A percentile compares a stretch with the other conserved stretches of the same genome.
phyloP scores from a whole-genome alignment of 2,888 invertebrate species.

The Teleiodes luculella region DNA sequence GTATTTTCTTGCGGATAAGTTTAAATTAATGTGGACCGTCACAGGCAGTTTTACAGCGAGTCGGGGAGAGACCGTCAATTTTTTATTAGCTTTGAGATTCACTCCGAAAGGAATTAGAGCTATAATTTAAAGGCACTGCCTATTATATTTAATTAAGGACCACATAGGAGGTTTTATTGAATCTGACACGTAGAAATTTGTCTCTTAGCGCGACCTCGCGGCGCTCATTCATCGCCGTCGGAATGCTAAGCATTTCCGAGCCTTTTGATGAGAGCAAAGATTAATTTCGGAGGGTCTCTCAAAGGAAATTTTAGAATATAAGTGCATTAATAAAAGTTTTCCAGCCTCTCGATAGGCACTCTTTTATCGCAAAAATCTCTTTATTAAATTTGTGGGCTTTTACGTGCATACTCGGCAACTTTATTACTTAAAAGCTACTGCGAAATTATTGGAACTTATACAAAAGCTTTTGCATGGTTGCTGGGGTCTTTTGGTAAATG shows the following conservation, averaged over 20 bases:
- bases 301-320: slow-evolving; percentile 75
- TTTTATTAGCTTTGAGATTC: slow-evolving; percentile 60
- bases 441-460: slow-evolving; percentile 43
- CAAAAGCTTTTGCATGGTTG: slow-evolving; percentile 32
- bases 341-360: slow-evolving; percentile 56
- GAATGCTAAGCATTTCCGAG: slow-evolving; percentile 66
- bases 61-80: slow-evolving; percentile 51
- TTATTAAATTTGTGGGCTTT: slow-evolving; percentile 73
- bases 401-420: slow-evolving; percentile 59
- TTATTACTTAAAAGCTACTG: slow-evolving; percentile 64
- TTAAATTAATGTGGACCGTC: slow-evolving; percentile 69
- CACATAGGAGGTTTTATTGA: slow-evolving; percentile 50
- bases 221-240: slow-evolving; percentile 50
- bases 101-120: slow-evolving; percentile 39
- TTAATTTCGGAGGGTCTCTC: slow-evolving; percentile 71
- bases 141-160: slow-evolving; percentile 55
- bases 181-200: slow-evolving; percentile 59
- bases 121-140: slow-evolving; percentile 38
- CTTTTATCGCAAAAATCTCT: slow-evolving; percentile 63
- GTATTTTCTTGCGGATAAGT: slow-evolving; percentile 67
- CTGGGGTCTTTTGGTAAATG: not conserved
- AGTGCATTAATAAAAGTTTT: slow-evolving; percentile 75
- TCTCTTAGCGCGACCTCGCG: slow-evolving; percentile 38
- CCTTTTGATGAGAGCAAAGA: slow-evolving; percentile 73
- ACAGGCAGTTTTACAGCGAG: slow-evolving; percentile 50